These are phyloP conservation scores for human (Homo sapiens) DNA, from an alignment of 2,113 vertebrate species.

Conservation along the genomic window GRCh38 chr11:13338501-13339000, in stretches of 20 bases:
- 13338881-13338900: neutral
- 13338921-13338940: neutral
- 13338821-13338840: neutral
- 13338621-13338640: slow-evolving; percentile 57
- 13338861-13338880: neutral
- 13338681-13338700: neutral
- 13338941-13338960: no score
- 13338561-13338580: neutral
- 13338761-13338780: neutral
- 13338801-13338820: neutral
- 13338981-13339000: neutral
- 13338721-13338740: neutral
- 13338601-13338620: slow-evolving; percentile 6
- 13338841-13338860: neutral
- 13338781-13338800: neutral
- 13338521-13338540: neutral
- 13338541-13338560: neutral
- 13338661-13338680: neutral
- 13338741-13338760: neutral
- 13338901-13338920: neutral
- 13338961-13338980: neutral
- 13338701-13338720: neutral
- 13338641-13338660: neutral
- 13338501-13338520: neutral
- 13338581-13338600: neutral